Conservation (phyloP, 2,888 invertebrate species). For the Dynastes grantii region DNA sequence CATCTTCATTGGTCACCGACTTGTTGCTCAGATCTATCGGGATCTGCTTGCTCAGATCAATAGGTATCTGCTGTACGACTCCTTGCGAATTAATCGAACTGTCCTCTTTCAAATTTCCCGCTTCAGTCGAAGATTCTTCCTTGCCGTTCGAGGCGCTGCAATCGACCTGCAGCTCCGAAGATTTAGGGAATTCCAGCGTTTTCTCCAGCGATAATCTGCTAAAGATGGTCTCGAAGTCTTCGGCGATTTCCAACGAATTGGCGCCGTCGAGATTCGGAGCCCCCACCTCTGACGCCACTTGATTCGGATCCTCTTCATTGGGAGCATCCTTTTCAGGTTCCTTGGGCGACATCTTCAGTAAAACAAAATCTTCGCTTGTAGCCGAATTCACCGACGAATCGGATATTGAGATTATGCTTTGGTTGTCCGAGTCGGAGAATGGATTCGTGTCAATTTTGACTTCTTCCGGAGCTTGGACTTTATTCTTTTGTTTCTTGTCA, state of each 20-base stretch:
- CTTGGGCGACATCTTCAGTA: conserved; percentile 12
- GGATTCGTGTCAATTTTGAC: conserved; percentile 23
- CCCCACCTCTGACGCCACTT: too few species aligned
- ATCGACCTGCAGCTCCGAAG: not conserved
- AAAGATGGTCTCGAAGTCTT: not conserved
- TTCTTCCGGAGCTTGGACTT: not conserved
- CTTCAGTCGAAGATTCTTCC: not conserved
- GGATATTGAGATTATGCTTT: conserved; percentile 56
- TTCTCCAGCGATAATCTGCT: not conserved
- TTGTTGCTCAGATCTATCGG: conserved; percentile 40
- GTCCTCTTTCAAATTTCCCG: not conserved
- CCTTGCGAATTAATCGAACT: not conserved
- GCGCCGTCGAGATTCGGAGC: not conserved
- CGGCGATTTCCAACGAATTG: not conserved
- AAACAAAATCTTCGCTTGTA: conserved; percentile 55
- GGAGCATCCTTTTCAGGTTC: not conserved
- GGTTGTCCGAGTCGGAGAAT: conserved; percentile 55
- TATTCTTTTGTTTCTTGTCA: not conserved
- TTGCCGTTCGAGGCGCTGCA: not conserved
- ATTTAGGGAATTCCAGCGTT: not conserved
- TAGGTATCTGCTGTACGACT: conserved; percentile 26
- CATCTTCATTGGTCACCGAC: not conserved
- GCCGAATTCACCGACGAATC: conserved; percentile 52
- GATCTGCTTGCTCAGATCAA: conserved; percentile 34
- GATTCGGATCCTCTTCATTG: not conserved